Evolutionary conservation across 2,888 invertebrate species (phyloP), one percentile per base, ranked within the genome.

Genomic region (Orthosia gothica): DNA sequence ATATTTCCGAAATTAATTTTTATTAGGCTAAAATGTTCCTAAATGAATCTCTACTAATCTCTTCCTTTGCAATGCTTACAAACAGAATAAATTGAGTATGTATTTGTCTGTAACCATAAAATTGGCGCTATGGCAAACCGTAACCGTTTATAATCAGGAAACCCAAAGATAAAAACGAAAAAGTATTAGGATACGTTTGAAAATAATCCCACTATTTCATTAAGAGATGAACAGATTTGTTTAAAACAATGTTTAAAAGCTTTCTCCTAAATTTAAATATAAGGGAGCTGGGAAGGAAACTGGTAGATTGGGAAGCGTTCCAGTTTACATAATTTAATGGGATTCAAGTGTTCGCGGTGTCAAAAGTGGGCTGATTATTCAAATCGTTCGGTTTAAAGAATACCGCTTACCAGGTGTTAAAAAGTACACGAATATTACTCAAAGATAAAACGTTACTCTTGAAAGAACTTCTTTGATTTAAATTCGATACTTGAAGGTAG

Each of bases 251-350:
- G 80, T 66, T 76, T 72, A 72, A 83, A 81, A 74, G 74, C 66
- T 26, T 75, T 65, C 45, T 59, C 52, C 15, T 58, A 67, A 79
- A 78, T 84, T 82, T 47, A 80, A 84, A 82, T 84, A 45, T 75
- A 76, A 74, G 74, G 57, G 65, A 65, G 7, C 18, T 70, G 72
- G 68, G 40, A 70, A 79, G 72, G 55, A 73, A 74, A 75, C 13
- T 18, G 45, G 52, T 61, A 71, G 66, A 76, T 76, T 79, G 71
- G 68, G 59, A 78, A 76, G 26, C 77, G 82, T 70, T 76, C 76
- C 76, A 75, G 83, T 83, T 87, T 87, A 83, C 81, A 83, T 88
- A 88, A 88, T 83, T 83, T 84, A 86, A 88, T 76, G 68, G 67
- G 63, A 75, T 74, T 70, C 74, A 80, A 86, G 76, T 74, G 77